Conservation (phyloP, 2,888 invertebrate species). For the Pristionchus fissidentatus region DNA sequence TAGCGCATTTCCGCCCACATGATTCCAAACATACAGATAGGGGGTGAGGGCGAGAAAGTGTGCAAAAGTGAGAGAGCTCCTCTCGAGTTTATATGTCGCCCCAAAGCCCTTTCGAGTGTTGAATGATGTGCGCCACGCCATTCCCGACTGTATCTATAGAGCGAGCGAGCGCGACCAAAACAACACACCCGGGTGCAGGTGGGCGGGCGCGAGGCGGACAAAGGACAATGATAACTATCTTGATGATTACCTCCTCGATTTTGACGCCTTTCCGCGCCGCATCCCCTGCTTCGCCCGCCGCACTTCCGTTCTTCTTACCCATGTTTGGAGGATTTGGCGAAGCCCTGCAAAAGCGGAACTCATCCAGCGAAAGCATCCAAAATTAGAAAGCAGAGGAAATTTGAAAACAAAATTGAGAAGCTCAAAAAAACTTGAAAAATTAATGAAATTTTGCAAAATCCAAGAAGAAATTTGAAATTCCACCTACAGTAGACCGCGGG, state of each 20-base stretch:
- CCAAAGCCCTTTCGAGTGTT: too few relatives aligned
- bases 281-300: slow-evolving; percentile 2
- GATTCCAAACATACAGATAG: too few relatives aligned
- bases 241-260: slow-evolving; percentile 46
- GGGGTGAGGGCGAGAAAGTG: too few relatives aligned
- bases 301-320: slow-evolving; percentile 47
- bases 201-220: background rate
- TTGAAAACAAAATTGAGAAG: background rate
- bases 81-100: too few relatives aligned
- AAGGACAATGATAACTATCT: background rate
- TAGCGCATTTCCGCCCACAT: slow-evolving; percentile 26
- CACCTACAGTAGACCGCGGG: background rate
- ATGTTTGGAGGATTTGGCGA: slow-evolving; percentile 32
- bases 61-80: too few relatives aligned
- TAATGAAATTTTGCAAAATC: background rate
- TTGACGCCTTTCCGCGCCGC: slow-evolving; percentile 38
- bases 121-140: too few relatives aligned
- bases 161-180: slow-evolving; percentile 4
- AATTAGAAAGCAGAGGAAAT: background rate
- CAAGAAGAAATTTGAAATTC: background rate
- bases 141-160: too few relatives aligned
- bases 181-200: slow-evolving; percentile 23
- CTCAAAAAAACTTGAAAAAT: background rate
- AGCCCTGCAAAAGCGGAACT: slow-evolving; percentile 5
- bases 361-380: background rate